Evolutionary conservation across 2,113 vertebrate genomes (phyloP).

Genomic region (Rhizomys pruinosus): DNA sequence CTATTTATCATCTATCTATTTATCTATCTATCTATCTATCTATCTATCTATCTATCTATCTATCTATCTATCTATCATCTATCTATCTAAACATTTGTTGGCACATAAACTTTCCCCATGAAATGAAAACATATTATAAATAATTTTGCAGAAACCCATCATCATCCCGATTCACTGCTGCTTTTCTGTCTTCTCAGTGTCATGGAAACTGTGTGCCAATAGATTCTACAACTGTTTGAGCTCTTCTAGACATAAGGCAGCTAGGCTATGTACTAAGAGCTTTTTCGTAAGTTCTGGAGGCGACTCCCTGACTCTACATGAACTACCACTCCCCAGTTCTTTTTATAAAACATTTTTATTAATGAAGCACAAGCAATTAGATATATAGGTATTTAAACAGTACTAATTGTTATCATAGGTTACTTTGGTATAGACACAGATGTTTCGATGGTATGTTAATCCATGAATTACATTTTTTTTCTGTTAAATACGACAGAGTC

Average conservation of each 20-base stretch:
- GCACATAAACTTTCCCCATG: background rate
- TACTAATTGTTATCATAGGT: too few relatives aligned
- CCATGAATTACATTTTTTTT: too few relatives aligned
- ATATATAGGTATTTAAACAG: too few relatives aligned
- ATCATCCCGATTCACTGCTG: background rate
- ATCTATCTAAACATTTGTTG: background rate
- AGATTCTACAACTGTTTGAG: background rate
- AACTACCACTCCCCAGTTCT: slow-evolving; percentile 21
- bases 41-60: too few relatives aligned
- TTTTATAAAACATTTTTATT: too few relatives aligned
- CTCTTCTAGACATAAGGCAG: background rate
- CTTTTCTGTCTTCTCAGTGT: background rate
- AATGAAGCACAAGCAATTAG: too few relatives aligned
- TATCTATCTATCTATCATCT: too few relatives aligned
- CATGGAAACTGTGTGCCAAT: background rate
- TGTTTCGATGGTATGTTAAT: too few relatives aligned
- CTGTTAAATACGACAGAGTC: too few relatives aligned
- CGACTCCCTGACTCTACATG: background rate
- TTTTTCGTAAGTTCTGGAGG: background rate
- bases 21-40: too few relatives aligned
- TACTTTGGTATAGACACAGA: too few relatives aligned
- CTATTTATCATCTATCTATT: too few relatives aligned
- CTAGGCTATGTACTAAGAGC: background rate
- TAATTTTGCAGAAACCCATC: background rate
- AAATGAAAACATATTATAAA: background rate